Evolutionary conservation across 2,113 vertebrate species (phyloP).

Genomic region (Sminthopsis crassicaudata): DNA sequence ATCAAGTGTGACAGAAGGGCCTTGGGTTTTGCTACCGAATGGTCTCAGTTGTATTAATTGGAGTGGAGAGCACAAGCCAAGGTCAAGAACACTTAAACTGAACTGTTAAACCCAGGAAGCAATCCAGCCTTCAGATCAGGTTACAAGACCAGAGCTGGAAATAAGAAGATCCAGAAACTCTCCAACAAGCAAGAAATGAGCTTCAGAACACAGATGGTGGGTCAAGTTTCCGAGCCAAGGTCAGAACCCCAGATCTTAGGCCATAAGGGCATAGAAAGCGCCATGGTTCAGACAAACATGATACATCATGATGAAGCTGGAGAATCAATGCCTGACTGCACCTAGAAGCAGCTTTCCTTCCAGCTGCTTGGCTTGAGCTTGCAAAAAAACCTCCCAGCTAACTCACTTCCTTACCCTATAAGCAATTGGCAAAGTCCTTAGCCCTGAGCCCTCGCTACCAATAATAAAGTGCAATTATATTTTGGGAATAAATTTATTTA

Average conservation of each 20-base stretch:
- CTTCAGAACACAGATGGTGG: conserved; percentile 16
- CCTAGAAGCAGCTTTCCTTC: neutral
- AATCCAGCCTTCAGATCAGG: neutral
- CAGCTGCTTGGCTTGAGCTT: neutral
- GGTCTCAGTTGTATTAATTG: neutral
- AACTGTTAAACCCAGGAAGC: neutral
- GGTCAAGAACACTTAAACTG: neutral
- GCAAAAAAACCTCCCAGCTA: neutral
- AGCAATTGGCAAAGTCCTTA: neutral
- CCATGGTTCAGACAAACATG: neutral
- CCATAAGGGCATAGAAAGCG: conserved; percentile 33
- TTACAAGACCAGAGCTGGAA: neutral
- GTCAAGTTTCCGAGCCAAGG: conserved; percentile 50
- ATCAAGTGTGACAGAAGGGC: neutral
- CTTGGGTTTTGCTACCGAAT: neutral
- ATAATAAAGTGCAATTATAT: conserved; percentile 15
- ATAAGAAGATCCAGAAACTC: neutral
- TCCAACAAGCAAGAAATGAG: neutral
- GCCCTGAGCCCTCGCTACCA: neutral
- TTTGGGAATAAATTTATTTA: conserved; percentile 42
- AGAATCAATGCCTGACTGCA: neutral
- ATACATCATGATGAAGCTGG: neutral
- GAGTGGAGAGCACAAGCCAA: neutral
- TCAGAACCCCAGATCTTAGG: conserved; percentile 50
- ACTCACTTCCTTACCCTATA: neutral